Base-by-base conservation (phyloP, 2,888 invertebrate genomes). In the Schizaphis graminum region DNA sequence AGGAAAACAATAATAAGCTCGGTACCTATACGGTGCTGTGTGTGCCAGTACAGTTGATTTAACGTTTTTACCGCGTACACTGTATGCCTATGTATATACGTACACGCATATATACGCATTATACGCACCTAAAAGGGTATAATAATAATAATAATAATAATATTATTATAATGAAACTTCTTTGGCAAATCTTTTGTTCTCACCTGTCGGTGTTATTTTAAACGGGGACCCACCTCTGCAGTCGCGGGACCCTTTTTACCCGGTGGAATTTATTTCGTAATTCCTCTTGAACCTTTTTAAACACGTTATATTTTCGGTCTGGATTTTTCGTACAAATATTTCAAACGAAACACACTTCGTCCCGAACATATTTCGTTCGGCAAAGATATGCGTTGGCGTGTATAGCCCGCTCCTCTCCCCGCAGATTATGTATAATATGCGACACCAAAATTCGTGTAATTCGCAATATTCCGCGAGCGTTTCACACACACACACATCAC, bases 151-250 rank as follows among this genome's bases (percentile, higher is more conserved):
- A 44, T 44, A 44, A 84, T 41, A 85, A 47, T 86, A 85, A 3
- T 85, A 85, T 26, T 44, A 84, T 24, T 85, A 85, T 85, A 28
- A 85, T 85, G 47, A 26, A 44, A 85, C 28, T 86, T 86, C 44
- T 86, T 86, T 47, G 47, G 89, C n/a, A 56, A 89, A 56, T 89
- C 53, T 56, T 89, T 89, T 89, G 56, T 53, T n/a, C 56, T 56
- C 89, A 49, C 56, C 53, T 41, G 89, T 89, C 89, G 89, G 53
- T 56, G 53, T 89, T 89, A 53, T 53, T 89, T 89, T 89, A 41
- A 89, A 56, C 89, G 53, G 53, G 89, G 35, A 41, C 77, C 77
- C 53, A 35, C 77, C 35, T 16, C 67, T 35, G n/a, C 67, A 5
- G n/a, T 4, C 5, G n/a, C n/a, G 35, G 41, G 89, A 56, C 89